A percentile compares a stretch with the other conserved stretches of the same genome.
Evolutionary conservation across 2,797 vertebrate species (phyloP).

Genomic region (Prunella strophiata): DNA sequence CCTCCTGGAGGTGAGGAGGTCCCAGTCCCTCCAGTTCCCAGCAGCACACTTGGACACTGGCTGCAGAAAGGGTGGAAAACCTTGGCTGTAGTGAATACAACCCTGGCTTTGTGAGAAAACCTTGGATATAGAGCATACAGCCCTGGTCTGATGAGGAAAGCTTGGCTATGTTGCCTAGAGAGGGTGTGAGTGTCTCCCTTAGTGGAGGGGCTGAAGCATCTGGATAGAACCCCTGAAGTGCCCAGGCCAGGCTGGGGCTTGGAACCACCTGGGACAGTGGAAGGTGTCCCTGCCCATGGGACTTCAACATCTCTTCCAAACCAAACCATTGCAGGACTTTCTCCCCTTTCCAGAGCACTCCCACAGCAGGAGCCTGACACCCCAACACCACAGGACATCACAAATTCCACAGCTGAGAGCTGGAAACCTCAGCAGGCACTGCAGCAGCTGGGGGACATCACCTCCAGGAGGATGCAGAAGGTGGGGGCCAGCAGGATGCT

Average conservation of each 20-base stretch:
- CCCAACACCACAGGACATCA: not conserved
- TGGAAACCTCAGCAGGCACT: not conserved
- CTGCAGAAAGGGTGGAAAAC: not conserved
- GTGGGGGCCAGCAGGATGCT: not conserved
- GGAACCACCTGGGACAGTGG: not conserved
- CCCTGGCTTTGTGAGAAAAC: not conserved
- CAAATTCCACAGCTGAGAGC: not conserved
- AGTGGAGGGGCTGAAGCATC: not conserved
- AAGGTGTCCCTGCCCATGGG: not conserved
- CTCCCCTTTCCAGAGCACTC: not conserved
- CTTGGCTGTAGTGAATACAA: too few relatives aligned
- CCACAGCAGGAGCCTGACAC: not conserved
- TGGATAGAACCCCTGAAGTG: not conserved
- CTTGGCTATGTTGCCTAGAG: not conserved
- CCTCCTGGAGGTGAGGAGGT: not conserved
- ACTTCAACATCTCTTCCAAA: not conserved
- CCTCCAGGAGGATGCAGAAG: not conserved
- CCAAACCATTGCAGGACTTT: not conserved
- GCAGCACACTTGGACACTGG: accelerated
- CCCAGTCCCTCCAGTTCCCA: not conserved
- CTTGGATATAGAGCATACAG: not conserved
- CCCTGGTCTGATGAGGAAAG: not conserved
- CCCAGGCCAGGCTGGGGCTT: not conserved
- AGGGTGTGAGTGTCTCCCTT: not conserved
- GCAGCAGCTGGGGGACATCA: not conserved